Base-by-base conservation (phyloP, 2,113 vertebrate genomes). In the Osmerus mordax region DNA sequence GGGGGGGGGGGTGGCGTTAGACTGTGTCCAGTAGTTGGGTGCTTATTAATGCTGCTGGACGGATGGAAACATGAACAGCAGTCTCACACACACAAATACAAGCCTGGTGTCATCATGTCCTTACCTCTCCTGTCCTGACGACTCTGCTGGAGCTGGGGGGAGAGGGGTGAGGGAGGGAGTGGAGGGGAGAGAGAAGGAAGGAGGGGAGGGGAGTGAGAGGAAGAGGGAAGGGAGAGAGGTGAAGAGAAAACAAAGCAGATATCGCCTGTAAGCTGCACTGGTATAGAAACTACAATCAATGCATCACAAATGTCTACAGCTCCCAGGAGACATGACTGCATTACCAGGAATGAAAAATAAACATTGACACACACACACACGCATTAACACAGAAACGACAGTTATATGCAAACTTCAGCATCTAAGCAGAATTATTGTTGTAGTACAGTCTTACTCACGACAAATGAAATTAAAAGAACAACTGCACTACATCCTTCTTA, bases 221-320 rank as follows among this genome's bases (percentile, higher is more conserved):
- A 23, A 23, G 23, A 23, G 23, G 23, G 23, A 23, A 23, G 16
- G n/a, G 9, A 32, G 8, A 7, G 21, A 19, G 51, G 52, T n/a
- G 18, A 11, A 36, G 41, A n/a, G 32, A 6, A 54, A 70, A 73
- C 18, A 41, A 64, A 11, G n/a, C 5, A 55, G 29, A 11, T 25
- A 63, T 47, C 5, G 36, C 86, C 77, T 78, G 78, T 81, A 84
- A 73, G 72, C 67, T 0, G 23, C 47, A 73, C 80, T 77, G 82
- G 85, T 85, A 84, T 84, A 87, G 84, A 82, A 88, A 82, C 79
- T 71, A 80, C 80, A 84, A 89, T 91, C 89, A 89, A 90, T 90
- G 91, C 86, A 90, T 90, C 84, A 90, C 84, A 88, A 88, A 89
- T 86, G 80, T 80, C 84, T 68, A 77, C 3, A 61, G 83, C 77